Evolutionary conservation across 2,888 invertebrate genomes (phyloP), one percentile per base, ranked within the genome.

Genomic region (Augiades crinisus): DNA sequence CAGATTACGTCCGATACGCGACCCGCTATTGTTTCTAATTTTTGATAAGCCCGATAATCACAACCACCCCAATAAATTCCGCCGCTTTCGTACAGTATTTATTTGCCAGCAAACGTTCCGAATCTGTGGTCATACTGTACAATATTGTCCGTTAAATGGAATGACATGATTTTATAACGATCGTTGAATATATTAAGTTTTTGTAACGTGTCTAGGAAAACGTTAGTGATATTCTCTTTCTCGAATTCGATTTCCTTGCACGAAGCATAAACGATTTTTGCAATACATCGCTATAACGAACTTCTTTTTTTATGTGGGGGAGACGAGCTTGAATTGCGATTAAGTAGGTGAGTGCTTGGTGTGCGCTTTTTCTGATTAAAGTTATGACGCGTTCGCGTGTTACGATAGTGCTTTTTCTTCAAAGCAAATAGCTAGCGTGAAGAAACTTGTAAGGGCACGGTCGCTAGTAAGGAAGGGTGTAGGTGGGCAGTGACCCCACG

Each of bases 401-500:
- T 74, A 72, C 75, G 67, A 71, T 80, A 70, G 62, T 68, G 72
- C 78, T 85, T 84, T 70, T 82, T 78, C 68, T 70, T 69, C 62
- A 64, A 53, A 43, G 41, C 30, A 40, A 52, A 56, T 40, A 54
- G 64, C 62, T 69, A 65, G 64, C 62, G 63, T 66, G 59, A 68
- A 67, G 69, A 62, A 67, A 68, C 61, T 62, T 71, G 62, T 74
- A 74, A 82, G 76, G 78, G 78, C 73, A 70, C 62, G 62, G 58
- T 64, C 61, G 53, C n/a, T 54, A 62, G 64, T 64, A 63, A 70
- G 70, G 78, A 71, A 78, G 76, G 75, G 80, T 75, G 80, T 81
- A 83, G 87, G 85, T 84, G 88, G 86, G 76, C 85, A 87, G 76
- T 87, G 87, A 87, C 87, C 87, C 79, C 68, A 58, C 61, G 63